Percentiles rank a stretch among this genome's conserved stretches.
Evolutionary conservation across 2,888 invertebrate species (phyloP).

Genomic region (Phalangium opilio): DNA sequence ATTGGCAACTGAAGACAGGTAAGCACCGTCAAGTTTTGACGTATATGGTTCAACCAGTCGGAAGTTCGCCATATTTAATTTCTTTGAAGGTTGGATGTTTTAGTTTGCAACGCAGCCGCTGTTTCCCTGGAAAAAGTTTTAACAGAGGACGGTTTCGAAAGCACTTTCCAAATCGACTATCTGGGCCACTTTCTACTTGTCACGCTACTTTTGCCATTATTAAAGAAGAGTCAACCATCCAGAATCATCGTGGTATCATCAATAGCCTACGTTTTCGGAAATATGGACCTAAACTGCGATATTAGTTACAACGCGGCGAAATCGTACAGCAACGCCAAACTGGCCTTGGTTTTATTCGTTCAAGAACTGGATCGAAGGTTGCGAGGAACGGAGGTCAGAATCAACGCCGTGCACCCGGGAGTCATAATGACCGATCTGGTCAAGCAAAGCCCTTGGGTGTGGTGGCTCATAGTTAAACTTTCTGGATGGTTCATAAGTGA

Average conservation of each 20-base stretch:
- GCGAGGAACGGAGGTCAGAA: slow-evolving; percentile 49
- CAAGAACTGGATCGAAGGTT: slow-evolving; percentile 57
- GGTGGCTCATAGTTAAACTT: too few relatives aligned
- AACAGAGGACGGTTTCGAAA: not conserved
- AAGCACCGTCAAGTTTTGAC: too few relatives aligned
- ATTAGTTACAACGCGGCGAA: slow-evolving; percentile 59
- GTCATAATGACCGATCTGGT: slow-evolving; percentile 57
- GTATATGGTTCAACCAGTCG: too few relatives aligned
- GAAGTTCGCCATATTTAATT: too few relatives aligned
- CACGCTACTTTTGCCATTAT: not conserved
- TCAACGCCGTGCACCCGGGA: slow-evolving; percentile 74
- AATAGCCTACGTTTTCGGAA: slow-evolving; percentile 17
- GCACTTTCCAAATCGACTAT: slow-evolving; percentile 1
- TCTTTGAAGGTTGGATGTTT: slow-evolving; percentile 2
- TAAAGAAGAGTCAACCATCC: slow-evolving; percentile 10
- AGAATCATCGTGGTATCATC: slow-evolving; percentile 22
- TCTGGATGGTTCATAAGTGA: too few relatives aligned
- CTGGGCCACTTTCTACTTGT: not conserved
- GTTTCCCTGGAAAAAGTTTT: not conserved
- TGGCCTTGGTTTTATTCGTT: slow-evolving; percentile 70
- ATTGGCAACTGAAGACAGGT: not conserved
- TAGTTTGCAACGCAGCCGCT: not conserved
- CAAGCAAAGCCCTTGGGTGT: slow-evolving; percentile 3
- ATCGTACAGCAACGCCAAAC: slow-evolving; percentile 79
- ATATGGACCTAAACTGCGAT: slow-evolving; percentile 33